Conservation (phyloP, 2,113 vertebrate genomes). For the Nicator chloris region DNA sequence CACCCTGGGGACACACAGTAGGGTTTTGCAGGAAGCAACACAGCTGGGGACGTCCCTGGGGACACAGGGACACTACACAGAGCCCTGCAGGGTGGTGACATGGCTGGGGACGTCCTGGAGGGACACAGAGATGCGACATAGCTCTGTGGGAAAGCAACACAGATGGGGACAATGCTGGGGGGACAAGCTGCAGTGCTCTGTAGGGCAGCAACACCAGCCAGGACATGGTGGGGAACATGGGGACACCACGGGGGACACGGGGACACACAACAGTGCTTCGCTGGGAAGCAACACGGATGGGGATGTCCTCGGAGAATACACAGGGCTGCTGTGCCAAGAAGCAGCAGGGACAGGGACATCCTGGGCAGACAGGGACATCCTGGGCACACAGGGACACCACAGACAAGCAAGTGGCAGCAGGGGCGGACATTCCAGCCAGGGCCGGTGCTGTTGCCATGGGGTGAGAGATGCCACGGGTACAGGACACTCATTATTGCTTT, state of each 20-base stretch:
- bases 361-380: background rate
- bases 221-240: background rate
- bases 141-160: background rate
- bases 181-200: background rate
- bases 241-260: background rate
- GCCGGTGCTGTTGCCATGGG: fast-evolving
- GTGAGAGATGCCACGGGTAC: fast-evolving
- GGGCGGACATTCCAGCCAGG: fast-evolving
- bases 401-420: background rate
- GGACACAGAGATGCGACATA: background rate
- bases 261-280: background rate
- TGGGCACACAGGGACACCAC: background rate
- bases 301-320: background rate
- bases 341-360: background rate
- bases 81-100: background rate
- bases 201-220: background rate
- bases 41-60: background rate
- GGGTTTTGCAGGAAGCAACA: background rate
- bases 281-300: background rate
- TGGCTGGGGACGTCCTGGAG: background rate
- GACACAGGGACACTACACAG: background rate
- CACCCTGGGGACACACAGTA: fast-evolving
- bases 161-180: background rate
- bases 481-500: conserved; percentile 5
- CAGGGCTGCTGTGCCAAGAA: background rate